These are phyloP conservation scores for Eudasyphora cyanicolor DNA, from an alignment of 2,888 invertebrate genomes.

Conservation along the genomic window DNA sequence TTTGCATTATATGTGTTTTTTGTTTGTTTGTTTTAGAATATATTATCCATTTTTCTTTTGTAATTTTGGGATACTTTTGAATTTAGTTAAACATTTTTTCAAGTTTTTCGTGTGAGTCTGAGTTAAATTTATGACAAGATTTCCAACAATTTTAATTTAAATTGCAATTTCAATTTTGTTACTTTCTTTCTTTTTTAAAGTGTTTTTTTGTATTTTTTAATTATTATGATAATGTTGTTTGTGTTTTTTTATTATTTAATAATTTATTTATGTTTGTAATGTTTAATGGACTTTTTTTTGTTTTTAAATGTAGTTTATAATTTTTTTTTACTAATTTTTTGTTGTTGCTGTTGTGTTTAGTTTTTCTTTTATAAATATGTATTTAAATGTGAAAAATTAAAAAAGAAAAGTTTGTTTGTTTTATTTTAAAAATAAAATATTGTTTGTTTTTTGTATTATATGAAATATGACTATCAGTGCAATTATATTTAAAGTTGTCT, in stretches of 20 bases:
- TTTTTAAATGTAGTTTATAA: slow-evolving; percentile 16
- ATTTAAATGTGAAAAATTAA: background rate
- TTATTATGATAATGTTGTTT: background rate
- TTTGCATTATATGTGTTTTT: too few relatives aligned
- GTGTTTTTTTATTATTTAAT: too few relatives aligned
- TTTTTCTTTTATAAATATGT: background rate
- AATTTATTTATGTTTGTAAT: background rate
- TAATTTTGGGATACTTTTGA: background rate
- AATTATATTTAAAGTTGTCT: slow-evolving; percentile 47
- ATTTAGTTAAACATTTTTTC: background rate
- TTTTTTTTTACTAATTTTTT: slow-evolving; percentile 14
- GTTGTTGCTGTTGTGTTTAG: background rate
- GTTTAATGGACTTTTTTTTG: slow-evolving; percentile 9
- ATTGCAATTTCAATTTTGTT: background rate
- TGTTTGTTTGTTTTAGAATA: background rate
- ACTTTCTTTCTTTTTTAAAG: background rate
- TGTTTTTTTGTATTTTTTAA: background rate
- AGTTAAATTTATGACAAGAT: slow-evolving; percentile 32
- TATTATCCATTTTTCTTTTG: background rate
- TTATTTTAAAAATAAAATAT: too few relatives aligned
- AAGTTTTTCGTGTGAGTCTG: background rate
- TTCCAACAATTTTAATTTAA: slow-evolving; percentile 20
- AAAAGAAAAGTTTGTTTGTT: background rate
- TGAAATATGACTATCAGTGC: slow-evolving; percentile 65
- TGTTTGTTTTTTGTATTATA: slow-evolving; percentile 57